Conservation (phyloP, 1,140 invertebrate genomes). For the Meloidogyne chitwoodi region DNA sequence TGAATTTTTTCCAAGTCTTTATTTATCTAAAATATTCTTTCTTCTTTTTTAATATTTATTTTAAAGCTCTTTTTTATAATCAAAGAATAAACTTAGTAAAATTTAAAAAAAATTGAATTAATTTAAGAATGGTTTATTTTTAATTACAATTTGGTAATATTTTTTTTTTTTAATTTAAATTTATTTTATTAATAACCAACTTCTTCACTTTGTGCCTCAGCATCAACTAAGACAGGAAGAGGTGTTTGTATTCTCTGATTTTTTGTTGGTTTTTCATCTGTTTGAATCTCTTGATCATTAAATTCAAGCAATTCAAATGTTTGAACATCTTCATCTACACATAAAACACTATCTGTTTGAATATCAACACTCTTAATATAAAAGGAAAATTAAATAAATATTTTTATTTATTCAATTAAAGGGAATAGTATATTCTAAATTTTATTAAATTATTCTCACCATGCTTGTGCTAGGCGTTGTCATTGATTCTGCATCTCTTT, state of each 20-base stretch:
- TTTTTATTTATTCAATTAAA: too few relatives aligned
- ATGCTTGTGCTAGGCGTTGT: slow-evolving; percentile 13
- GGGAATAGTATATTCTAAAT: too few relatives aligned
- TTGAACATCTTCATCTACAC: slow-evolving; percentile 48
- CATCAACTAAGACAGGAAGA: slow-evolving; percentile 37
- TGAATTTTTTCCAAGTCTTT: slow-evolving; percentile 15
- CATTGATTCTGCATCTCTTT: slow-evolving; percentile 38
- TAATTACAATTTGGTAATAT: too few relatives aligned
- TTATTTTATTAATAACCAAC: not conserved
- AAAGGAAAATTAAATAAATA: not conserved
- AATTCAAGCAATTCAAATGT: slow-evolving; percentile 47
- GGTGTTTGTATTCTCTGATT: slow-evolving; percentile 54
- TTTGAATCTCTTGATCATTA: slow-evolving; percentile 50
- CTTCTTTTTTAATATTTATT: not conserved
- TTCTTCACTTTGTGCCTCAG: slow-evolving; percentile 45
- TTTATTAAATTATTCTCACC: not conserved
- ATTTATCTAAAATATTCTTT: slow-evolving; percentile 7
- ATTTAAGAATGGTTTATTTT: too few relatives aligned
- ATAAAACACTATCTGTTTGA: slow-evolving; percentile 43
- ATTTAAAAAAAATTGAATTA: too few relatives aligned
- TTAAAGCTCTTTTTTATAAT: too few relatives aligned
- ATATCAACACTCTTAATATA: slow-evolving; percentile 34
- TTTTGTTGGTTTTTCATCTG: slow-evolving; percentile 47
- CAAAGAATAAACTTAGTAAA: too few relatives aligned
- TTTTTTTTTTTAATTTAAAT: not conserved